These are phyloP conservation scores for Heliconius hewitsoni DNA, from an alignment of 1,140 invertebrate genomes.

Conservation along the genomic window DNA sequence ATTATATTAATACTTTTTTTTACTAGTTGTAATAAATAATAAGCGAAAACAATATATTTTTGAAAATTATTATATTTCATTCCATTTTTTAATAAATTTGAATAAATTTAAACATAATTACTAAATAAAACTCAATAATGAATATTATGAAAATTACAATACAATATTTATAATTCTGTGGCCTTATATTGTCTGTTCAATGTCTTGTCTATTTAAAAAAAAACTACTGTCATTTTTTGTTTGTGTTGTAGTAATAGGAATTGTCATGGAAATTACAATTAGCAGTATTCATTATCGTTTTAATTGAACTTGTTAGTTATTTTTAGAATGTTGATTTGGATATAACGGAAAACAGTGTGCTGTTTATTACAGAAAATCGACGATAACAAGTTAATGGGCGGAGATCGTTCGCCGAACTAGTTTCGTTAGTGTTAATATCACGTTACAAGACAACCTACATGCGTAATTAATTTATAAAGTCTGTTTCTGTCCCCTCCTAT, in stretches of 20 bases:
- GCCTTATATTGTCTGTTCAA: constrained; percentile 15
- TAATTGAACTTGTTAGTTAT: constrained; percentile 34
- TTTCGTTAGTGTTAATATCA: constrained; percentile 51
- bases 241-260: constrained; percentile 27
- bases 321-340: constrained; percentile 42
- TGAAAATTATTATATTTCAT: background rate
- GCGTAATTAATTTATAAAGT: constrained; percentile 49
- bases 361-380: constrained; percentile 37
- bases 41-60: background rate
- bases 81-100: background rate
- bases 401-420: constrained; percentile 38
- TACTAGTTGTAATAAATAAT: too few species aligned
- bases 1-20: too few species aligned
- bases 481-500: background rate
- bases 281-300: constrained; percentile 21
- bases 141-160: background rate
- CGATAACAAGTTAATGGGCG: constrained; percentile 45
- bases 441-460: constrained; percentile 51
- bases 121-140: background rate
- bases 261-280: constrained; percentile 17
- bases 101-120: background rate
- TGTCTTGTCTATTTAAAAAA: constrained; percentile 14
- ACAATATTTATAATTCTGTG: constrained; percentile 3
- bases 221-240: constrained; percentile 35
- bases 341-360: constrained; percentile 42